A percentile compares a stretch with the other conserved stretches of the same genome.
Evolutionary conservation across 2,888 invertebrate species (phyloP).

Genomic region (Drosophila melanosoma): DNA sequence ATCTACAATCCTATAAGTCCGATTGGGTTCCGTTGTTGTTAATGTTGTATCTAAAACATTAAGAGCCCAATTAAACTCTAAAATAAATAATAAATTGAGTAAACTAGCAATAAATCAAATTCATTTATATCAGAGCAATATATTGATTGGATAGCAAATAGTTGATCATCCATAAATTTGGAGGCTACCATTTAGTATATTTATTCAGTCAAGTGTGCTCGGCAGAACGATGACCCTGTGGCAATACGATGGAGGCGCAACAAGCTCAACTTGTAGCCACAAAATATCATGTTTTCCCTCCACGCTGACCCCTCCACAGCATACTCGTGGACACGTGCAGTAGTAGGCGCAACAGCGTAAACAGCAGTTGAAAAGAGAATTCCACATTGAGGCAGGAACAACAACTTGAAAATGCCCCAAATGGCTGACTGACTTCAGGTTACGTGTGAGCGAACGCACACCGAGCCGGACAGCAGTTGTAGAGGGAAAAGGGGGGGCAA

Average conservation of each 20-base stretch:
- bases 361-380: slow-evolving; percentile 63
- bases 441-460: slow-evolving; percentile 56
- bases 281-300: slow-evolving; percentile 17
- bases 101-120: not conserved
- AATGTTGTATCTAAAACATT: not conserved
- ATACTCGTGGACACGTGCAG: slow-evolving; percentile 27
- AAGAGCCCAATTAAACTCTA: not conserved
- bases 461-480: slow-evolving; percentile 32
- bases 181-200: not conserved
- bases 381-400: slow-evolving; percentile 50
- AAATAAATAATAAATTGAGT: not conserved
- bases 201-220: slow-evolving; percentile 29
- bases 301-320: not conserved
- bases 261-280: slow-evolving; percentile 67
- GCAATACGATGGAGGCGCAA: slow-evolving; percentile 63
- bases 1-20: not conserved
- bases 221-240: slow-evolving; percentile 39
- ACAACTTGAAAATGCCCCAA: slow-evolving; percentile 51
- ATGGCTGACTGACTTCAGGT: slow-evolving; percentile 31
- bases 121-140: not conserved
- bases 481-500: not conserved
- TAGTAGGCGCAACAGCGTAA: slow-evolving; percentile 69
- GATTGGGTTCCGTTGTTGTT: not conserved
- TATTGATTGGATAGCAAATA: slow-evolving; percentile 3
- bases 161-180: slow-evolving; percentile 12